Evolutionary conservation across 1,140 invertebrate species (phyloP).

Genomic region (Teleogryllus occipitalis): DNA sequence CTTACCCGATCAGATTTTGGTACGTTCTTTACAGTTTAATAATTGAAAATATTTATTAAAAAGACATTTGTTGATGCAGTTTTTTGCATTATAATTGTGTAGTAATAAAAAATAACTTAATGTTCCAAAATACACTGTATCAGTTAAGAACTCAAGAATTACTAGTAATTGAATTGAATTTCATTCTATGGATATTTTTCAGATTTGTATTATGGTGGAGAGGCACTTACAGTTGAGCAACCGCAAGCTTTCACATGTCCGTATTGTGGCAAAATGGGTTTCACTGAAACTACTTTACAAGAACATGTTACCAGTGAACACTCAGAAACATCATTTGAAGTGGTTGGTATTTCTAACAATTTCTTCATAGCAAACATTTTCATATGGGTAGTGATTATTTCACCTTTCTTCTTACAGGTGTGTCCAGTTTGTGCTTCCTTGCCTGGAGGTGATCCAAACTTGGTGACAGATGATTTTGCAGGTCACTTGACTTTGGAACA

Average conservation of each 20-base stretch:
- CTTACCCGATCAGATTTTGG: constrained; percentile 93
- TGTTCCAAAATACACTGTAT: too few relatives aligned
- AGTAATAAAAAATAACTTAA: too few relatives aligned
- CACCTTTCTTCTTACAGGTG: constrained; percentile 45
- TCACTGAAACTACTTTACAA: constrained; percentile 82
- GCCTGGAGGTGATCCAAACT: constrained; percentile 92
- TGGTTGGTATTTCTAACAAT: constrained; percentile 46
- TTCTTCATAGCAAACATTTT: constrained; percentile 19
- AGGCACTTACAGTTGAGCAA: constrained; percentile 75
- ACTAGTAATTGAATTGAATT: too few relatives aligned
- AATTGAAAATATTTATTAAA: too few relatives aligned
- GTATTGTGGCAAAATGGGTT: constrained; percentile 92
- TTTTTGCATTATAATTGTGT: too few relatives aligned
- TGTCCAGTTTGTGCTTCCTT: constrained; percentile 94
- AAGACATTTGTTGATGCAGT: too few relatives aligned
- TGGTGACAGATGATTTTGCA: constrained; percentile 95
- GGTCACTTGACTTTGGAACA: constrained; percentile 93
- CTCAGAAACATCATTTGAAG: constrained; percentile 75
- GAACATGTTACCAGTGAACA: constrained; percentile 87
- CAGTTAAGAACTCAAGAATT: too few relatives aligned
- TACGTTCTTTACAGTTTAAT: constrained; percentile 37
- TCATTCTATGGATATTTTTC: constrained; percentile 16
- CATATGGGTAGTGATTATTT: too few relatives aligned
- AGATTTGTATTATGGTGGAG: constrained; percentile 94
- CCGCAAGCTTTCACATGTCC: constrained; percentile 95